Base-by-base conservation (phyloP, 2,797 vertebrate genomes). In the Enteromius argenteus region DNA sequence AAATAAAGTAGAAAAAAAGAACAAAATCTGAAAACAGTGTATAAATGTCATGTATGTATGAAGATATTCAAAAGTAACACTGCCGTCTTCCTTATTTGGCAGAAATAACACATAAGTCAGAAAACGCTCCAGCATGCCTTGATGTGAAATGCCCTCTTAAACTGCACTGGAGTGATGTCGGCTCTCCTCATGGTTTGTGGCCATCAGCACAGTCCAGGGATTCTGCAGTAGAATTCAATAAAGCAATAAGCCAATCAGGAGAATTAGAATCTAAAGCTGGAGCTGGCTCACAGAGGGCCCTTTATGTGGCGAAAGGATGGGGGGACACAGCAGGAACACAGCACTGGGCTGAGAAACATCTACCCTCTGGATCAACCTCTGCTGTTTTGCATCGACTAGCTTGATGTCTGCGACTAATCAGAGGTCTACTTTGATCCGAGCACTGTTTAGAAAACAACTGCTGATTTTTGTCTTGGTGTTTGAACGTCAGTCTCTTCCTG, bases 201-300 rank as follows among this genome's bases (percentile, higher is more conserved):
- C 79, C n/a, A 73, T 85, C 75, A 81, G 51, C 23, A 81, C 37
- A 79, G 81, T 60, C 69, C 46, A 75, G 66, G 58, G 82, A 83
- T 67, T 60, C 79, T 90, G 73, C 37, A 13, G 64, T 72, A 64
- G 89, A 93, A 92, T 92, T 89, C 80, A 94, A 94, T 92, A 92
- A 92, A 91, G 90, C 89, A 91, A 90, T 89, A 91, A 87, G 87
- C 86, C 89, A 92, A 89, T 90, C 90, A 94, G 89, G 87, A 91
- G 88, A 94, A 92, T 92, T 91, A 90, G 86, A 87, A 87, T 85
- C 73, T 71, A 88, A 90, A 79, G 32, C 68, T 37, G 21, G 77
- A 19, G 86, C 87, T 90, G 90, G 83, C 86, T 85, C 84, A 94
- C 92, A 94, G 92, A 92, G 90, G 90, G 83, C 90, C 90, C 93